Conservation (phyloP, 2,797 vertebrate genomes). For the Acanthopagrus latus region DNA sequence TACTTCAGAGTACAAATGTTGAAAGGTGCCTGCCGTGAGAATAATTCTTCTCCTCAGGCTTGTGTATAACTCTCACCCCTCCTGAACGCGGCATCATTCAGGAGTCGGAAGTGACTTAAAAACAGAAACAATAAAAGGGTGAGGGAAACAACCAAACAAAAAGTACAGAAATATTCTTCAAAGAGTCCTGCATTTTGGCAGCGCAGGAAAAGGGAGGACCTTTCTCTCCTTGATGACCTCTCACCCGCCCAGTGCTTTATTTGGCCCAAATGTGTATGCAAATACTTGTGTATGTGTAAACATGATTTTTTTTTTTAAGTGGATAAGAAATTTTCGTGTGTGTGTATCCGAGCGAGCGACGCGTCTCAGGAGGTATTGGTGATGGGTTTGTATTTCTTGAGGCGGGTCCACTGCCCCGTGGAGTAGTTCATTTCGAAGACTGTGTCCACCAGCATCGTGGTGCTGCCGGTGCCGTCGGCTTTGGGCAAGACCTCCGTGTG, state of each 20-base stretch:
- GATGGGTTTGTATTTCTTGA: constrained; percentile 99
- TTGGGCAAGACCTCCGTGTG: constrained; percentile 97
- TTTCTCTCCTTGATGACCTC: constrained; percentile 62
- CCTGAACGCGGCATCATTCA: constrained; percentile 42
- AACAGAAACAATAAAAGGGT: constrained; percentile 69
- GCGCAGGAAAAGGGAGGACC: constrained; percentile 67
- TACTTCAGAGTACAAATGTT: constrained; percentile 56
- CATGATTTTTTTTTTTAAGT: constrained; percentile 23
- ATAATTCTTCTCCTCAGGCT: constrained; percentile 24
- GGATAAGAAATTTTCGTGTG: constrained; percentile 17
- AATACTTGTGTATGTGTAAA: constrained; percentile 66
- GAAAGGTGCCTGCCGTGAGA: constrained; percentile 54
- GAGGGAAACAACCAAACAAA: constrained; percentile 53
- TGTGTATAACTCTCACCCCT: not conserved
- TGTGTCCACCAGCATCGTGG: constrained; percentile 98
- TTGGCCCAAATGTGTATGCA: constrained; percentile 70
- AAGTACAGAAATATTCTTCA: constrained; percentile 57
- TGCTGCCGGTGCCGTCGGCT: constrained; percentile 97
- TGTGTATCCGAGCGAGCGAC: not conserved
- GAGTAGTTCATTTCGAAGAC: constrained; percentile 99
- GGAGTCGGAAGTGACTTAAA: constrained; percentile 65
- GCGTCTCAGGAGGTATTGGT: constrained; percentile 92
- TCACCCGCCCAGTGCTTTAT: constrained; percentile 43
- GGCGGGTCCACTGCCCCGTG: constrained; percentile 98
- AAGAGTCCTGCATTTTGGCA: constrained; percentile 64